Percentiles rank a stretch among this genome's conserved stretches.
Conservation (phyloP, 2,888 invertebrate genomes). For the Ganaspis brasiliensis region DNA sequence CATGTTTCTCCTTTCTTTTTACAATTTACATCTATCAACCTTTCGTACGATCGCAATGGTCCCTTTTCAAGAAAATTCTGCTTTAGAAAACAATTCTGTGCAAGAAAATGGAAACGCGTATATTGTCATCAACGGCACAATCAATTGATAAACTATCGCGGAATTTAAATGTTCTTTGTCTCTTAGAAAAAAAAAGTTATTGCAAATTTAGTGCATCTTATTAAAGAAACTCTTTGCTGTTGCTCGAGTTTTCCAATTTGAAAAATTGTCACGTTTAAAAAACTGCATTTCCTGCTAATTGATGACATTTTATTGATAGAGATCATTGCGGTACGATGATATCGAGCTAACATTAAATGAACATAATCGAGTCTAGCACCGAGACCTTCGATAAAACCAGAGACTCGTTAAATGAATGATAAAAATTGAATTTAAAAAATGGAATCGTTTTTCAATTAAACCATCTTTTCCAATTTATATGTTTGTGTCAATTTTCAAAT, state of each 20-base stretch:
- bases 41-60: conserved; percentile 37
- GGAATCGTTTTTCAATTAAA: not conserved
- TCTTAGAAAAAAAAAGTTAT: too few species aligned
- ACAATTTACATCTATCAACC: conserved; percentile 31
- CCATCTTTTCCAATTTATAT: too few species aligned
- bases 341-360: conserved; percentile 71
- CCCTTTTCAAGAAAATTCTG: conserved; percentile 23
- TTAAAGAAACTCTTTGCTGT: too few species aligned
- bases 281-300: not conserved
- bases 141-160: not conserved
- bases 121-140: not conserved
- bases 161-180: too few species aligned
- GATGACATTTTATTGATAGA: conserved; percentile 2
- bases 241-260: too few species aligned
- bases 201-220: too few species aligned
- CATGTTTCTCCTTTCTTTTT: not conserved
- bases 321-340: conserved; percentile 66
- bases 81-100: not conserved
- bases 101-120: not conserved
- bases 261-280: not conserved
- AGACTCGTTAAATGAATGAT: conserved; percentile 15
- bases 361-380: conserved; percentile 64
- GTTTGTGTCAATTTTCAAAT: too few species aligned
- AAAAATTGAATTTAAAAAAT: not conserved
- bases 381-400: conserved; percentile 57